Evolutionary conservation across 1,140 invertebrate species (phyloP).

Genomic region (Idris sp.): DNA sequence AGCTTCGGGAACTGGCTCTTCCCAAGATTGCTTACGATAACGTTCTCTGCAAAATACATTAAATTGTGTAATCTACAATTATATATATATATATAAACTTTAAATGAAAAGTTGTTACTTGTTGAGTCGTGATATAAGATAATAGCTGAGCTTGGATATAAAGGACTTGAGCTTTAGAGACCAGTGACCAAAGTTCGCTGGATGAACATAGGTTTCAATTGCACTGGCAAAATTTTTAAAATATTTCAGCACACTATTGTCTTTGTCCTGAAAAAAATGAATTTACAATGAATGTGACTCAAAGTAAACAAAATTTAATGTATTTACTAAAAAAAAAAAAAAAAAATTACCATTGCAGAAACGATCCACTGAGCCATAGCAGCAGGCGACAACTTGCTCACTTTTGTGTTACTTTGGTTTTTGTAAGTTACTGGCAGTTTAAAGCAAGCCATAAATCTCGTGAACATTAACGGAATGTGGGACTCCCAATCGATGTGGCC

Average conservation of each 20-base stretch:
- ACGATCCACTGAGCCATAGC: constrained; percentile 80
- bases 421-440: constrained; percentile 89
- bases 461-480: constrained; percentile 89
- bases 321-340: constrained; percentile 6
- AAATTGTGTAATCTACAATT: no score
- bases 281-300: no score
- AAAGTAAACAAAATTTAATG: no score
- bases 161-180: constrained; percentile 82
- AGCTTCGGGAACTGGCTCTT: constrained; percentile 82
- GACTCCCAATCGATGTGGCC: constrained; percentile 94
- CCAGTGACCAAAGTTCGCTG: constrained; percentile 91
- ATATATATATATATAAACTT: no score
- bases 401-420: constrained; percentile 72
- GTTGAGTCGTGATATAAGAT: constrained; percentile 81
- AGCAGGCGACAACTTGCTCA: constrained; percentile 79
- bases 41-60: constrained; percentile 80
- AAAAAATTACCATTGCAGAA: constrained; percentile 63
- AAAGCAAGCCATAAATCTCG: constrained; percentile 86
- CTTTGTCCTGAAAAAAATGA: constrained; percentile 77
- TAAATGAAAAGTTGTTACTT: no score
- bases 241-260: constrained; percentile 80
- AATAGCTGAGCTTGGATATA: constrained; percentile 80
- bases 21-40: constrained; percentile 83
- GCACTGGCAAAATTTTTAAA: constrained; percentile 89
- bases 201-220: constrained; percentile 92